phyloP scores from a whole-genome alignment of 2,888 invertebrate genomes.

The Patella caerulea region DNA sequence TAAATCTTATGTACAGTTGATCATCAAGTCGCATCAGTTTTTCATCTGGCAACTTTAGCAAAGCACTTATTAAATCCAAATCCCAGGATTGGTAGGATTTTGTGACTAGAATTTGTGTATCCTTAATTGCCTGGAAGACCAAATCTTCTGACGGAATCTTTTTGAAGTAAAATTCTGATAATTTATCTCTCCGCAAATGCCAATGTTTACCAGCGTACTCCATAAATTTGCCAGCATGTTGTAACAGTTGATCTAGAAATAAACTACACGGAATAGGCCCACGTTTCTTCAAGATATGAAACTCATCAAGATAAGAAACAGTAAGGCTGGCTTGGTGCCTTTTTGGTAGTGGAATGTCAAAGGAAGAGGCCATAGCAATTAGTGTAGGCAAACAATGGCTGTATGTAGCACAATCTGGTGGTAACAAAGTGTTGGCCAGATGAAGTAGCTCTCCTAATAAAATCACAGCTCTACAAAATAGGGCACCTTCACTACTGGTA shows the following conservation, averaged over 20 bases:
- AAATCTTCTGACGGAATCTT: conserved; percentile 60
- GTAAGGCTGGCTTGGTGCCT: conserved; percentile 82
- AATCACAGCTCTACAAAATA: conserved; percentile 92
- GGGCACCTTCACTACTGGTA: conserved; percentile 85
- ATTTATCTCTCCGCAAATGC: conserved; percentile 48
- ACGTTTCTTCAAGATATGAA: conserved; percentile 83
- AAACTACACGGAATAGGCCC: conserved; percentile 87
- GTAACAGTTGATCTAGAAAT: conserved; percentile 73
- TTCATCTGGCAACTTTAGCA: conserved; percentile 80
- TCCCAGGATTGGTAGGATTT: conserved; percentile 89
- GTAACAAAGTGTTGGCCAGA: conserved; percentile 80
- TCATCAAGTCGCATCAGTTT: conserved; percentile 78
- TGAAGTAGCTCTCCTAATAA: conserved; percentile 90
- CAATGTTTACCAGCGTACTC: conserved; percentile 41
- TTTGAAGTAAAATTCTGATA: conserved; percentile 54
- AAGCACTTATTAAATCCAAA: conserved; percentile 90
- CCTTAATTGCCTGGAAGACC: conserved; percentile 76
- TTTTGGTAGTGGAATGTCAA: conserved; percentile 73
- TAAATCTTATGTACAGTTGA: conserved; percentile 77
- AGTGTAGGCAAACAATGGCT: conserved; percentile 88
- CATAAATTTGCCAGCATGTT: conserved; percentile 43
- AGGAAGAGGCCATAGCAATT: conserved; percentile 81
- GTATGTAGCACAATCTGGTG: conserved; percentile 87
- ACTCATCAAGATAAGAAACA: conserved; percentile 81
- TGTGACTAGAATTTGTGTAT: conserved; percentile 84